phyloP scores from a whole-genome alignment of 2,797 vertebrate genomes.

The Gymnodraco acuticeps region DNA sequence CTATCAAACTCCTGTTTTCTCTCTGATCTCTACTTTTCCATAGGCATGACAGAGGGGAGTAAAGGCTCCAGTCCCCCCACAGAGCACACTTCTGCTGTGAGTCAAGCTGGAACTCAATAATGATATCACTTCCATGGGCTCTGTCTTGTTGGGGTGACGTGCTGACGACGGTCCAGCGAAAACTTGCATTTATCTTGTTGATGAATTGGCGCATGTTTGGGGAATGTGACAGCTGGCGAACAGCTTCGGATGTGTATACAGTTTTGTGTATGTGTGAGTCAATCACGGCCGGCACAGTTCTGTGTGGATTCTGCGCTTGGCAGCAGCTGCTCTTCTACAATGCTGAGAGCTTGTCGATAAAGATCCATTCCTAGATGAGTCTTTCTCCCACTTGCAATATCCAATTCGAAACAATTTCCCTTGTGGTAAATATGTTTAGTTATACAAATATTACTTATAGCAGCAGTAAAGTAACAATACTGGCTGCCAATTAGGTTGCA shows the following conservation, averaged over 20 bases:
- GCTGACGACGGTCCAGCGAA: constrained; percentile 60
- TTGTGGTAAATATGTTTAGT: constrained; percentile 48
- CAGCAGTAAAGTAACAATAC: constrained; percentile 36
- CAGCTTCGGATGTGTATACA: constrained; percentile 37
- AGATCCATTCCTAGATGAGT: constrained; percentile 71
- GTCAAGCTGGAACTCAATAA: constrained; percentile 71
- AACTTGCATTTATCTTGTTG: constrained; percentile 78
- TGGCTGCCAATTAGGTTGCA: constrained; percentile 44
- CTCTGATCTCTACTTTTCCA: constrained; percentile 64
- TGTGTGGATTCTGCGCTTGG: constrained; percentile 48
- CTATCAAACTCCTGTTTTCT: constrained; percentile 69
- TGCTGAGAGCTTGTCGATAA: constrained; percentile 70
- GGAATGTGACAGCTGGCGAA: constrained; percentile 63
- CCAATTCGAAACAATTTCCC: constrained; percentile 56
- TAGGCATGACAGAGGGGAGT: constrained; percentile 53
- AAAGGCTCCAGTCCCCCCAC: constrained; percentile 47
- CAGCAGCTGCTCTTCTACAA: constrained; percentile 60
- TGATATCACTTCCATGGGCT: constrained; percentile 68
- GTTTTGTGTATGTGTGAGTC: constrained; percentile 38
- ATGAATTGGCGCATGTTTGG: constrained; percentile 72
- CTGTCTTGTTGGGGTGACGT: constrained; percentile 64
- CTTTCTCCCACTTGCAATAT: constrained; percentile 53
- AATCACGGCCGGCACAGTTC: constrained; percentile 25
- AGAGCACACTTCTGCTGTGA: constrained; percentile 69
- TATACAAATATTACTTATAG: constrained; percentile 39